phyloP scores from a whole-genome alignment of 2,113 vertebrate genomes.

The Macquaria australasica region DNA sequence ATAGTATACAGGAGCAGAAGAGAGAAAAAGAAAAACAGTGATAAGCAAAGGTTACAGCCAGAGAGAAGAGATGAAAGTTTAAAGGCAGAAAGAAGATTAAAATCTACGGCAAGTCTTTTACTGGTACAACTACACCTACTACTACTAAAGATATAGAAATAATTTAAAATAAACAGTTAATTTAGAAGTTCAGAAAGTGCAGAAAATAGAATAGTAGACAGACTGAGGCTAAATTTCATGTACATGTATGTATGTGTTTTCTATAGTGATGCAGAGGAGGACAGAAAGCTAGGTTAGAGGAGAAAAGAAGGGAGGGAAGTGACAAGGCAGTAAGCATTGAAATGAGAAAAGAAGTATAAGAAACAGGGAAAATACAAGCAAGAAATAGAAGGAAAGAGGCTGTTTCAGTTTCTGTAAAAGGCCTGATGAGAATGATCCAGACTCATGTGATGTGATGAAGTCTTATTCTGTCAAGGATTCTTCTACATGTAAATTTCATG shows the following conservation, averaged over 20 bases:
- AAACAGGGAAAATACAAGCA: neutral
- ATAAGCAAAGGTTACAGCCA: neutral
- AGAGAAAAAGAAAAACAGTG: conserved; percentile 3
- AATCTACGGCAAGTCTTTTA: neutral
- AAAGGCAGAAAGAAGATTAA: neutral
- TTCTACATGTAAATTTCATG: neutral
- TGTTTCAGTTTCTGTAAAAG: conserved; percentile 1
- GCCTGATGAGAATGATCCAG: conserved; percentile 2
- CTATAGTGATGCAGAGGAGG: neutral
- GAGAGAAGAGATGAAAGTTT: neutral
- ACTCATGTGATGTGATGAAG: neutral
- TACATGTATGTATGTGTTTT: neutral
- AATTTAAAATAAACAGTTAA: neutral
- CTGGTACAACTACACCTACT: neutral
- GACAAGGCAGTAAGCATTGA: neutral
- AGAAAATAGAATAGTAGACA: conserved; percentile 3
- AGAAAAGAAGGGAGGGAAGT: neutral
- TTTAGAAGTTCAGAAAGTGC: neutral
- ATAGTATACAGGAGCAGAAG: neutral
- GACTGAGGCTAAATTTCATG: neutral
- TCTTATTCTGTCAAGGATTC: neutral
- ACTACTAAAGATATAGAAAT: neutral
- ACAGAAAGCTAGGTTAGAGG: neutral
- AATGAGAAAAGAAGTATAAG: neutral
- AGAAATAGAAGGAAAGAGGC: neutral